Evolutionary conservation across 2,113 vertebrate species (phyloP).

Genomic region (Casuarius casuarius): DNA sequence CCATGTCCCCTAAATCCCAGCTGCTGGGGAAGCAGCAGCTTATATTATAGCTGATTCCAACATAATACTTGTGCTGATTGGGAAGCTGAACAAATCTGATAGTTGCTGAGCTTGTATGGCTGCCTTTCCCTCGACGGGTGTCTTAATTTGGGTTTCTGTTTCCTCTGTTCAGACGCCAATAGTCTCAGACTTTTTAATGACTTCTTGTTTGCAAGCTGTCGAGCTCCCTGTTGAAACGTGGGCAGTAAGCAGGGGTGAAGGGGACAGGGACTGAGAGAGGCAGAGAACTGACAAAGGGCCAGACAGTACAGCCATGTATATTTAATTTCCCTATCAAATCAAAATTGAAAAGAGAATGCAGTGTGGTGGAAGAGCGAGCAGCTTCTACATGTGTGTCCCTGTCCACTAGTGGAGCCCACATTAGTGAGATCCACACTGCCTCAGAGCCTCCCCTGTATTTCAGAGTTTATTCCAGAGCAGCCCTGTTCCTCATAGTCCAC

Average conservation of each 20-base stretch:
- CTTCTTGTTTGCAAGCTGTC: conserved; percentile 1
- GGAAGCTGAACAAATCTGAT: background rate
- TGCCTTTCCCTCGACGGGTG: background rate
- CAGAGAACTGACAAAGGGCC: background rate
- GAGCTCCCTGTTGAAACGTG: background rate
- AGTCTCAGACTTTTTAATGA: background rate
- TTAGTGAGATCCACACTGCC: fast-evolving
- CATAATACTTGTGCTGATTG: conserved; percentile 55
- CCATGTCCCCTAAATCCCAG: conserved; percentile 56
- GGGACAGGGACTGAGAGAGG: background rate
- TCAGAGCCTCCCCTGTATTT: background rate
- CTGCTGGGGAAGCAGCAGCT: conserved; percentile 48
- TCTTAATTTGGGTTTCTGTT: background rate
- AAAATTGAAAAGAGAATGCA: background rate
- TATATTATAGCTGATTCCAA: conserved; percentile 42
- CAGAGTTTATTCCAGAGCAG: background rate
- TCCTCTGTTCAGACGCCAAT: background rate
- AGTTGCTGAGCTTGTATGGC: background rate
- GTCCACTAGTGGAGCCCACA: background rate
- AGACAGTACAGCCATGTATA: background rate
- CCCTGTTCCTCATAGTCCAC: background rate
- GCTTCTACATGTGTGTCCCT: background rate
- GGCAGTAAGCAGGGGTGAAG: background rate
- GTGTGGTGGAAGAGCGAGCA: background rate
- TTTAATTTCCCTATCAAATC: background rate